Evolutionary conservation across 2,888 invertebrate genomes (phyloP).

Genomic region (Aporophyla nigra): DNA sequence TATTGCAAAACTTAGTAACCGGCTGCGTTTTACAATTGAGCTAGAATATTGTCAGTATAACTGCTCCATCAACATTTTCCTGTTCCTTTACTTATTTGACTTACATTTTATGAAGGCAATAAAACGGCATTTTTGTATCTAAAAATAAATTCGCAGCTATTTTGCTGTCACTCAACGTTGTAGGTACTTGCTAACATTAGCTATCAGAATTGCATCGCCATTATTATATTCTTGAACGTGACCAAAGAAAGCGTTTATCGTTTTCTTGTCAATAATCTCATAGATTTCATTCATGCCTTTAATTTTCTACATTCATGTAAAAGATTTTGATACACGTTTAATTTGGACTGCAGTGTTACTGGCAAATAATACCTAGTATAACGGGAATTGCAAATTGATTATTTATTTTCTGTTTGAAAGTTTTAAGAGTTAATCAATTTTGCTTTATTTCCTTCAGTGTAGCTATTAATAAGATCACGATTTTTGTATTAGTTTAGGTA

Average conservation of each 20-base stretch:
- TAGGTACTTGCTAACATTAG: slow-evolving; percentile 8
- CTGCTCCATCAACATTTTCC: neutral
- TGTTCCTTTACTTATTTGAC: neutral
- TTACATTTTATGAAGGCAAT: slow-evolving; percentile 3
- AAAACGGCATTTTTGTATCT: neutral
- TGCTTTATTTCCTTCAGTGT: neutral
- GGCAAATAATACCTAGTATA: neutral
- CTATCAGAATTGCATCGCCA: slow-evolving; percentile 9
- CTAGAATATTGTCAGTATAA: slow-evolving; percentile 14
- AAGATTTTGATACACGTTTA: slow-evolving; percentile 8
- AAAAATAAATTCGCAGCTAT: neutral
- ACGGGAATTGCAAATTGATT: slow-evolving; percentile 9
- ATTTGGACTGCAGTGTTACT: slow-evolving; percentile 15
- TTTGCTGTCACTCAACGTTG: slow-evolving; percentile 3
- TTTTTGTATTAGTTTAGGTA: neutral
- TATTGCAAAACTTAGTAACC: slow-evolving; percentile 43
- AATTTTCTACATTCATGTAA: neutral
- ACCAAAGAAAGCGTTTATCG: slow-evolving; percentile 23
- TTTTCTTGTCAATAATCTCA: neutral
- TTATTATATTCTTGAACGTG: slow-evolving; percentile 32
- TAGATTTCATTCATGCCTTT: neutral
- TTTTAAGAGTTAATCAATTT: slow-evolving; percentile 10
- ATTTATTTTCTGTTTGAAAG: neutral
- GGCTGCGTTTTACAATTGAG: slow-evolving; percentile 15
- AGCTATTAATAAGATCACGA: slow-evolving; percentile 19